These are phyloP conservation scores for Abramis brama DNA, from an alignment of 2,113 vertebrate species.

Conservation along the genomic window DNA sequence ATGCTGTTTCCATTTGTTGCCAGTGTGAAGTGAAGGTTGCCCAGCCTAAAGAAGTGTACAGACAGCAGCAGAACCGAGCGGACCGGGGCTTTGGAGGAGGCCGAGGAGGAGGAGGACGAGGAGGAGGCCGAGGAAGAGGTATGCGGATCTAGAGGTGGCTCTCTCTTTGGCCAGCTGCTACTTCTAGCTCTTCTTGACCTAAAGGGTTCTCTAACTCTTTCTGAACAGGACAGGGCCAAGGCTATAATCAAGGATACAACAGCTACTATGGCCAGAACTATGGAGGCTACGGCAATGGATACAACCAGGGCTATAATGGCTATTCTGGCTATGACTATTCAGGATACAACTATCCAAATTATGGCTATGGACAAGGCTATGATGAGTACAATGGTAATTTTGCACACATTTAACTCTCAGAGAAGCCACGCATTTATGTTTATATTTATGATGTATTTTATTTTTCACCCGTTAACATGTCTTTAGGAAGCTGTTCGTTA, in stretches of 20 bases:
- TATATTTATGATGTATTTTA: not conserved
- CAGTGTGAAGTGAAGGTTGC: constrained; percentile 93
- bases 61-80: constrained; percentile 83
- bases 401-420: not conserved
- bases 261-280: constrained; percentile 90
- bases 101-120: constrained; percentile 62
- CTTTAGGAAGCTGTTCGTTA: not conserved
- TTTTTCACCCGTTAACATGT: too few species aligned
- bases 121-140: constrained; percentile 84
- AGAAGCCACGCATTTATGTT: not conserved
- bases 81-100: constrained; percentile 75
- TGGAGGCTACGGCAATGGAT: constrained; percentile 86
- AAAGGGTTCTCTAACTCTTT: not conserved
- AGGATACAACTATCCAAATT: constrained; percentile 87
- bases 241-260: constrained; percentile 88
- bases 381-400: constrained; percentile 88
- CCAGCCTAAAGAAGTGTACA: constrained; percentile 89
- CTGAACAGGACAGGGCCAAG: constrained; percentile 82
- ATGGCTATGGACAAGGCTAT: constrained; percentile 88
- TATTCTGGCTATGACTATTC: constrained; percentile 90
- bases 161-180: not conserved
- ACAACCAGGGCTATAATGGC: constrained; percentile 86
- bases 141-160: not conserved
- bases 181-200: not conserved
- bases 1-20: not conserved